A percentile compares a stretch with the other conserved stretches of the same genome.
Conservation (phyloP, 2,888 invertebrate species). For the Lobophora halterata region DNA sequence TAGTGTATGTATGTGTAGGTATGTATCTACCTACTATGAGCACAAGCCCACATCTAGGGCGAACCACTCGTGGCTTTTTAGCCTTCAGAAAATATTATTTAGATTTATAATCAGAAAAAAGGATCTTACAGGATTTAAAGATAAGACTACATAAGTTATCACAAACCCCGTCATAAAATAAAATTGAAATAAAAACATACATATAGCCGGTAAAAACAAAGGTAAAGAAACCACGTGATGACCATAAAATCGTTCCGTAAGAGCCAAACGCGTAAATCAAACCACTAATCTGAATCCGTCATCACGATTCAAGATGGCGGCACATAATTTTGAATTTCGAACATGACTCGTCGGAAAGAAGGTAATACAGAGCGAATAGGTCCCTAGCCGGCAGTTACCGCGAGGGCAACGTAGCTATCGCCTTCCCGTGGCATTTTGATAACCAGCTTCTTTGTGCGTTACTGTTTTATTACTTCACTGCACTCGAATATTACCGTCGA, state of each 20-base stretch:
- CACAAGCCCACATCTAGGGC: too few species aligned
- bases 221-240: not conserved
- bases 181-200: too few species aligned
- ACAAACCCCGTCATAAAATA: too few species aligned
- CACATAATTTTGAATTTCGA: slow-evolving; percentile 55
- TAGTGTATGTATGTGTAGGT: too few species aligned
- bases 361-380: slow-evolving; percentile 56
- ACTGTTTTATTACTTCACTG: slow-evolving; percentile 42
- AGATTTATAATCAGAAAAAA: too few species aligned
- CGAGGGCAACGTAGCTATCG: slow-evolving; percentile 44
- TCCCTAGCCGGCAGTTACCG: slow-evolving; percentile 61
- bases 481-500: slow-evolving; percentile 36
- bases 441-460: slow-evolving; percentile 47
- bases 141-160: too few species aligned
- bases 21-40: too few species aligned
- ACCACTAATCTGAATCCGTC: slow-evolving; percentile 58
- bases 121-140: too few species aligned
- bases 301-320: slow-evolving; percentile 60
- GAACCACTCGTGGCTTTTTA: too few species aligned
- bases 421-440: slow-evolving; percentile 56
- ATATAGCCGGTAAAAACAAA: too few species aligned
- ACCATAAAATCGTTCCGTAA: slow-evolving; percentile 8
- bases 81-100: too few species aligned
- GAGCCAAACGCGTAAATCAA: slow-evolving; percentile 36
- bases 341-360: slow-evolving; percentile 49